phyloP scores from a whole-genome alignment of 2,113 vertebrate species.

The Salvelinus sp. region DNA sequence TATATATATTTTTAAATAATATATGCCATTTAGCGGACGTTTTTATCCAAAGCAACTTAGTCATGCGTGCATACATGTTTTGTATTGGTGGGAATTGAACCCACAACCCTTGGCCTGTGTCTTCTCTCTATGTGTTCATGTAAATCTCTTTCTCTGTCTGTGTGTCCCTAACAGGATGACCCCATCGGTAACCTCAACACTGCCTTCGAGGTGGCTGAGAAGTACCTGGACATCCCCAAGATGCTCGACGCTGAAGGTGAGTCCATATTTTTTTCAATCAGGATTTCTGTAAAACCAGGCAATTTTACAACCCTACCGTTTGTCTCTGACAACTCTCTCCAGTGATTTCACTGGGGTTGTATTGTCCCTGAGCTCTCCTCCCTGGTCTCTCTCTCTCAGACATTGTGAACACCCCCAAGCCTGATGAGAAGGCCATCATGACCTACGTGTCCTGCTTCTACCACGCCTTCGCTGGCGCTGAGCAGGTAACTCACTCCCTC shows the following conservation, averaged over 20 bases:
- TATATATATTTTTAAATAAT: too few species aligned
- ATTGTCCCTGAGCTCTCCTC: background rate
- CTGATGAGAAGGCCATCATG: slow-evolving; percentile 92
- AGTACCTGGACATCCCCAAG: slow-evolving; percentile 90
- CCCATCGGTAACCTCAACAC: slow-evolving; percentile 89
- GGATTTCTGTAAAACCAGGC: background rate
- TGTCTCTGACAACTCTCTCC: background rate
- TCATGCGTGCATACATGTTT: too few species aligned
- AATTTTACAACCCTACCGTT: background rate
- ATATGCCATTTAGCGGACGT: too few species aligned
- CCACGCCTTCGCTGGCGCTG: slow-evolving; percentile 89
- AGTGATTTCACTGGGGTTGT: background rate
- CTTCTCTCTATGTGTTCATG: background rate
- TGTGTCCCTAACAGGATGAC: slow-evolving; percentile 77
- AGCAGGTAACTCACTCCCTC: slow-evolving; percentile 74
- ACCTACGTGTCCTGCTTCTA: slow-evolving; percentile 94
- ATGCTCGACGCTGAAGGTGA: slow-evolving; percentile 91
- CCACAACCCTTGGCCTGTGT: background rate
- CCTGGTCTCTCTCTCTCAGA: slow-evolving; percentile 59
- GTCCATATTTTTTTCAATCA: background rate
- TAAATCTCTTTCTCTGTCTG: background rate
- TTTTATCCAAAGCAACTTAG: too few species aligned
- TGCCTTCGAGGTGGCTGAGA: slow-evolving; percentile 90
- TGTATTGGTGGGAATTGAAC: too few species aligned
- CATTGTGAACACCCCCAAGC: slow-evolving; percentile 90